Percentiles rank a stretch among this genome's conserved stretches.
Conservation (phyloP, 2,888 invertebrate genomes). For the Drosophila paranaensis region DNA sequence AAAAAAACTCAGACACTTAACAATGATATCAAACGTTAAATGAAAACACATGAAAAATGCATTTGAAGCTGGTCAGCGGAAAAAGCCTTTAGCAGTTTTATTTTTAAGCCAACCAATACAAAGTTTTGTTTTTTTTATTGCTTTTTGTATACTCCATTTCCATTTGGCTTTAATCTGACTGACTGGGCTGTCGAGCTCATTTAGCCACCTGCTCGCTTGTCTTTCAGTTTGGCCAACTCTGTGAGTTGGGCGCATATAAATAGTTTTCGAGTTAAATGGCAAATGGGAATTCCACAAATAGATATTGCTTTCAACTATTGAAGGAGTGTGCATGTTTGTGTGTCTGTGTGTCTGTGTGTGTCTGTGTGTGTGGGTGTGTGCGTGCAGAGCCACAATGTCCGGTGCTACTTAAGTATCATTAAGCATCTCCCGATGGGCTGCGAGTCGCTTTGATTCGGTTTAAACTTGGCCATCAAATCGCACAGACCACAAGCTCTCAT, state of each 20-base stretch:
- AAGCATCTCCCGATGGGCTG: constrained; percentile 27
- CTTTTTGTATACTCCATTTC: constrained; percentile 3
- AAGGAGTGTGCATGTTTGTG: background rate
- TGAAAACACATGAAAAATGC: constrained; percentile 15
- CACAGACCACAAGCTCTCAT: constrained; percentile 10
- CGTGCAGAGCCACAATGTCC: constrained; percentile 28
- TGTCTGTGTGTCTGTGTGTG: background rate
- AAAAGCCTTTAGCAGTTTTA: constrained; percentile 13
- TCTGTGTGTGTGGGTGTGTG: constrained; percentile 2
- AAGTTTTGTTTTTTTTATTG: background rate
- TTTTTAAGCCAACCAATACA: constrained; percentile 1
- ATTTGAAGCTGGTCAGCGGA: constrained; percentile 12
- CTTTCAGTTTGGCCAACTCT: constrained; percentile 32
- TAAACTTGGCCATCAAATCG: constrained; percentile 30
- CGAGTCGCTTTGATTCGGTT: constrained; percentile 47
- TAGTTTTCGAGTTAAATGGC: constrained; percentile 46
- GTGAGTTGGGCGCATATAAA: constrained; percentile 20
- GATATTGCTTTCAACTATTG: constrained; percentile 30
- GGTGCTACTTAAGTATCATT: constrained; percentile 10
- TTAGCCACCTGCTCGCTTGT: constrained; percentile 25
- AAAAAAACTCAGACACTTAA: constrained; percentile 8
- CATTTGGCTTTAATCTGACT: constrained; percentile 1
- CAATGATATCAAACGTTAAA: constrained; percentile 22
- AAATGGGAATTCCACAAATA: constrained; percentile 31
- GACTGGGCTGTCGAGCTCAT: constrained; percentile 2